These are phyloP conservation scores for Hyposoter didymator DNA, from an alignment of 2,888 invertebrate genomes.

Conservation along the genomic window DNA sequence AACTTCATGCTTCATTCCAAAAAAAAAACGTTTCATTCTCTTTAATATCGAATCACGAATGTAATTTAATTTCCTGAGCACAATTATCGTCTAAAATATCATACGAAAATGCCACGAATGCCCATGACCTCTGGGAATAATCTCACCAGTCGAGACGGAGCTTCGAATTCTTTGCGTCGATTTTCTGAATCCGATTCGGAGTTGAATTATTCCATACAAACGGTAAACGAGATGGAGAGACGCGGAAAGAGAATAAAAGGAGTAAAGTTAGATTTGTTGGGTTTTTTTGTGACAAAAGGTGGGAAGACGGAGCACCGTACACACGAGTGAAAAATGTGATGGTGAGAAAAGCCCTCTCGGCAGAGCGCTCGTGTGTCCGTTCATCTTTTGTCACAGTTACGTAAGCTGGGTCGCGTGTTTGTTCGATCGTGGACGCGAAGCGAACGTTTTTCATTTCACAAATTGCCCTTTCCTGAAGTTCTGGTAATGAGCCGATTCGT, in stretches of 20 bases:
- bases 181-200: conserved; percentile 1
- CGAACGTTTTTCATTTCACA: conserved; percentile 43
- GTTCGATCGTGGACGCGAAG: conserved; percentile 11
- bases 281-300: conserved; percentile 4
- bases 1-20: background rate
- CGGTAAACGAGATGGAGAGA: background rate
- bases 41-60: background rate
- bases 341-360: conserved; percentile 17
- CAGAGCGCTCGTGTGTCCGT: background rate
- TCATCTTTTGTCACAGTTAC: conserved; percentile 35
- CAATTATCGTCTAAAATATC: background rate
- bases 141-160: background rate
- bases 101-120: background rate
- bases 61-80: background rate
- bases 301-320: background rate
- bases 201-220: conserved; percentile 27
- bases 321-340: background rate
- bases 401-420: conserved; percentile 24
- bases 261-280: conserved; percentile 10
- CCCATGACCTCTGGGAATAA: background rate
- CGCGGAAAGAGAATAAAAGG: background rate
- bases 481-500: background rate
- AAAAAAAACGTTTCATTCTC: background rate
- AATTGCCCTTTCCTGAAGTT: conserved; percentile 32
- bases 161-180: background rate